These are phyloP conservation scores for Drosophila kepulauana DNA, from an alignment of 1,140 invertebrate genomes.

Conservation along the genomic window DNA sequence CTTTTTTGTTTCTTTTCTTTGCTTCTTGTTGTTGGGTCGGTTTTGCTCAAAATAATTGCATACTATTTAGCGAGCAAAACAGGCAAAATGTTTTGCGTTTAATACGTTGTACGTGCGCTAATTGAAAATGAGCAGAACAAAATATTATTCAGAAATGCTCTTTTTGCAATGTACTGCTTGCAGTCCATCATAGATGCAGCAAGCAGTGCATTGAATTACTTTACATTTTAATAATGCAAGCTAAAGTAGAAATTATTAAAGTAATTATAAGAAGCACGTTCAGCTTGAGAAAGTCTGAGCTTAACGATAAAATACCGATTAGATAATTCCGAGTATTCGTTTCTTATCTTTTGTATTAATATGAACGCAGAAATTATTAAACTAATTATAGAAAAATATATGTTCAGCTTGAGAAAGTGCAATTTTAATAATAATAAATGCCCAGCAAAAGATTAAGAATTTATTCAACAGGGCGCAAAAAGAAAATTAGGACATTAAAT, in stretches of 20 bases:
- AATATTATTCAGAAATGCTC: not conserved
- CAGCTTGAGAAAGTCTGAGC: not conserved
- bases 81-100: slow-evolving; percentile 2
- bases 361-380: not conserved
- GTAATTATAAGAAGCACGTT: not conserved
- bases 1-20: not conserved
- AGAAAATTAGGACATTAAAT: slow-evolving; percentile 70
- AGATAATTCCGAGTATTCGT: too few species aligned
- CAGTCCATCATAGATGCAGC: not conserved
- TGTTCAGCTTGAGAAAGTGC: not conserved
- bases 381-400: not conserved
- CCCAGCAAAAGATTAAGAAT: not conserved
- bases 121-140: not conserved
- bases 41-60: slow-evolving; percentile 11
- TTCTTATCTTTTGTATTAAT: too few species aligned
- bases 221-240: not conserved
- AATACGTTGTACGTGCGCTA: not conserved
- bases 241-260: not conserved
- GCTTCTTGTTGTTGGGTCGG: slow-evolving; percentile 1
- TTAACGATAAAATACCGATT: not conserved
- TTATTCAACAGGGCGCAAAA: not conserved
- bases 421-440: not conserved
- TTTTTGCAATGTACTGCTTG: not conserved
- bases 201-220: not conserved
- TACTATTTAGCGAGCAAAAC: not conserved